These are phyloP conservation scores for Parnassius glacialis DNA, from an alignment of 2,888 invertebrate species.

Conservation along the genomic window DNA sequence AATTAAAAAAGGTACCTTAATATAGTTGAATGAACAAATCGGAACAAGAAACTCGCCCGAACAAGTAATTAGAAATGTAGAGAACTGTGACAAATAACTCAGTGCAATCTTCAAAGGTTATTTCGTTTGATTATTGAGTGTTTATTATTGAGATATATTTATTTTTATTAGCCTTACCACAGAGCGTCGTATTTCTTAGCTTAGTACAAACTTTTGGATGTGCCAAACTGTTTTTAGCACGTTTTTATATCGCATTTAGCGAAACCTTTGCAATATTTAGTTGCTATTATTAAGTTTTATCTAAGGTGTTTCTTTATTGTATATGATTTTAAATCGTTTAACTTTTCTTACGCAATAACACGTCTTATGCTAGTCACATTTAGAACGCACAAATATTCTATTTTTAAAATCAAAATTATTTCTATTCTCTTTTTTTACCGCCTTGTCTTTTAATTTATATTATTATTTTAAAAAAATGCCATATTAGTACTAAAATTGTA, in stretches of 20 bases:
- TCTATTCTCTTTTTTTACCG: slow-evolving; percentile 41
- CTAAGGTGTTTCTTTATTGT: slow-evolving; percentile 47
- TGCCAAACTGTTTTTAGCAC: slow-evolving; percentile 75
- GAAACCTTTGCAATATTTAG: slow-evolving; percentile 55
- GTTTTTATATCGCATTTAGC: slow-evolving; percentile 66
- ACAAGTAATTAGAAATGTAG: slow-evolving; percentile 67
- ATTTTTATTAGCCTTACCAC: slow-evolving; percentile 68
- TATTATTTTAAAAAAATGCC: slow-evolving; percentile 61
- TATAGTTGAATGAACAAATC: slow-evolving; percentile 67
- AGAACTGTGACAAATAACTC: slow-evolving; percentile 54
- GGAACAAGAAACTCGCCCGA: slow-evolving; percentile 79
- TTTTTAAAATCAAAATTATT: slow-evolving; percentile 45
- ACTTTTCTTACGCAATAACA: slow-evolving; percentile 73
- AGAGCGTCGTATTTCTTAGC: slow-evolving; percentile 69
- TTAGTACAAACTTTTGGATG: slow-evolving; percentile 75
- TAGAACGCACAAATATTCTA: slow-evolving; percentile 73
- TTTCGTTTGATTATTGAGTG: slow-evolving; percentile 57
- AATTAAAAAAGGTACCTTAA: slow-evolving; percentile 48
- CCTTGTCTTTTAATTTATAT: slow-evolving; percentile 49
- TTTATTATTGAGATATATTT: slow-evolving; percentile 57
- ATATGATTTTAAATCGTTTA: slow-evolving; percentile 45
- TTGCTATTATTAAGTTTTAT: slow-evolving; percentile 40
- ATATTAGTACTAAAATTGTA: slow-evolving; percentile 76
- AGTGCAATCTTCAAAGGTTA: slow-evolving; percentile 69
- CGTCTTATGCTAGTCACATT: slow-evolving; percentile 78